Evolutionary conservation across 1,140 invertebrate genomes (phyloP).

Genomic region (Bombus breviceps): DNA sequence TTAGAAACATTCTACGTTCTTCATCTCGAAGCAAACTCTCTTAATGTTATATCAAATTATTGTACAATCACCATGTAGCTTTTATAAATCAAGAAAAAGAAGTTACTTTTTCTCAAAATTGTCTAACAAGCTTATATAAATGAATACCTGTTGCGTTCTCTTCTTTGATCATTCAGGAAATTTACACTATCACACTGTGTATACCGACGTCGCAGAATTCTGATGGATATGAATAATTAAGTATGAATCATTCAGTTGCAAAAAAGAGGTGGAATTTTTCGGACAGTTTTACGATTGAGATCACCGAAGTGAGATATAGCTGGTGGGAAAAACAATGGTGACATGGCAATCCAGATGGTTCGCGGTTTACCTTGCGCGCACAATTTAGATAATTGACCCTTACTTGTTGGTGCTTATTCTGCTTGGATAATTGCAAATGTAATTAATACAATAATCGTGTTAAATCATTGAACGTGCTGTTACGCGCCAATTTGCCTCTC

Average conservation of each 20-base stretch:
- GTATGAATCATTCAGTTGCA: not conserved
- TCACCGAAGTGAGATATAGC: not conserved
- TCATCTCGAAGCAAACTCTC: too few species aligned
- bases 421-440: not conserved
- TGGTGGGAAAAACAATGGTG: not conserved
- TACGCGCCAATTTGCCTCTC: not conserved
- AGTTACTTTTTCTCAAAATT: not conserved
- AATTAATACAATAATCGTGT: slow-evolving; percentile 13
- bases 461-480: not conserved
- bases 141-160: not conserved
- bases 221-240: not conserved
- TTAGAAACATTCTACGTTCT: too few species aligned
- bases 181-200: not conserved
- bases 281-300: slow-evolving; percentile 12
- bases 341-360: not conserved
- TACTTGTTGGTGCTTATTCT: not conserved
- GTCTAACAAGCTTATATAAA: not conserved
- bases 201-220: too few species aligned
- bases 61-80: not conserved
- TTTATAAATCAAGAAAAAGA: not conserved
- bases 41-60: too few species aligned
- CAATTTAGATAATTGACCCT: slow-evolving; percentile 25
- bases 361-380: too few species aligned
- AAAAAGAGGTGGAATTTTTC: slow-evolving; percentile 8
- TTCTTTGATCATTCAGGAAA: not conserved